Evolutionary conservation across 2,113 vertebrate species (phyloP).

Genomic region (Sinosuthora webbiana): DNA sequence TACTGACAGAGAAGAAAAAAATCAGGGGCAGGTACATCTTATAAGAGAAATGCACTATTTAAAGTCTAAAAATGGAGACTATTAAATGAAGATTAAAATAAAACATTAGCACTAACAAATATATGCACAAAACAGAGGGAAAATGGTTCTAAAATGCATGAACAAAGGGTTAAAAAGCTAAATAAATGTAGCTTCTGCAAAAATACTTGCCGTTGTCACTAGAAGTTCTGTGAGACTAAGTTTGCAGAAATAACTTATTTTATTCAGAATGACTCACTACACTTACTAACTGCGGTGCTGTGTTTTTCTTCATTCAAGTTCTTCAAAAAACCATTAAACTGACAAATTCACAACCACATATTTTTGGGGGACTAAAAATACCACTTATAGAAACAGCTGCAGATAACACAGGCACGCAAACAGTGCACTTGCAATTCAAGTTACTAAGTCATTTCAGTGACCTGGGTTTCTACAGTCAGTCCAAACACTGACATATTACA

Average conservation of each 20-base stretch:
- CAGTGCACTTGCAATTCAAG: background rate
- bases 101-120: background rate
- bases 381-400: background rate
- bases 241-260: slow-evolving; percentile 40
- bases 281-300: background rate
- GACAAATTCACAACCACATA: background rate
- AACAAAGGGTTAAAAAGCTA: background rate
- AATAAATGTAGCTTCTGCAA: slow-evolving; percentile 18
- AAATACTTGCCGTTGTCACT: slow-evolving; percentile 10
- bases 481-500: background rate
- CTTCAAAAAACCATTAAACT: background rate
- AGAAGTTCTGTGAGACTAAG: background rate
- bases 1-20: background rate
- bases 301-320: slow-evolving; percentile 13
- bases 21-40: background rate
- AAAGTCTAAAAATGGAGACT: background rate
- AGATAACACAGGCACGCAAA: background rate
- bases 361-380: background rate
- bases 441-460: background rate
- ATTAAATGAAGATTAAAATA: background rate
- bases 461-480: background rate
- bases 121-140: background rate
- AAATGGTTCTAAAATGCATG: background rate
- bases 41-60: background rate
- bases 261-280: slow-evolving; percentile 35